A percentile compares a stretch with the other conserved stretches of the same genome.
Conservation (phyloP, 2,888 invertebrate species). For the Thelaira solivaga region DNA sequence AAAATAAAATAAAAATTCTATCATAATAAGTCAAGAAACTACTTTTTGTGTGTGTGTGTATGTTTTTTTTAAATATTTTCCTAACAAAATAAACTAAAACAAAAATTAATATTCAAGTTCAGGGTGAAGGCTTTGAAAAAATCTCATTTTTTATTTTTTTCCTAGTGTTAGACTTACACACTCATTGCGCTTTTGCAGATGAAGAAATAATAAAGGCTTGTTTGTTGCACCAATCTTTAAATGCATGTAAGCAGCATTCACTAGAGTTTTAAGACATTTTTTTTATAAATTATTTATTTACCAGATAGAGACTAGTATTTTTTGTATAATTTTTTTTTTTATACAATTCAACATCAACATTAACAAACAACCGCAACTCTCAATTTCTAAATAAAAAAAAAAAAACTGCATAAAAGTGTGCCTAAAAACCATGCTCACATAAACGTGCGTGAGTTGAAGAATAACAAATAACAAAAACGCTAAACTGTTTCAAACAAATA, state of each 20-base stretch:
- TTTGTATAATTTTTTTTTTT: no score
- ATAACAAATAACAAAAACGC: not conserved
- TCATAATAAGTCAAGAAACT: not conserved
- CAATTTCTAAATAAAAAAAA: no score
- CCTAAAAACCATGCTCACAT: constrained; percentile 1
- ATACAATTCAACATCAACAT: not conserved
- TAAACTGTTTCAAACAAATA: constrained; percentile 29
- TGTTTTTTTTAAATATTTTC: not conserved
- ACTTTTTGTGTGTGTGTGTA: no score
- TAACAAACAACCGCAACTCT: not conserved
- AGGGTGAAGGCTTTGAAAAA: constrained; percentile 57
- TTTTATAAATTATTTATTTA: constrained; percentile 43
- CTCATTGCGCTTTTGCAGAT: constrained; percentile 1
- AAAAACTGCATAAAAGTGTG: constrained; percentile 29
- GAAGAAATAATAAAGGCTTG: constrained; percentile 11
- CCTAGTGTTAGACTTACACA: not conserved
- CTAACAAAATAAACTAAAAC: constrained; percentile 12
- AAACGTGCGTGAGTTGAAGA: constrained; percentile 36
- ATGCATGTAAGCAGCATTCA: constrained; percentile 10
- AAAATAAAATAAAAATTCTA: constrained; percentile 1
- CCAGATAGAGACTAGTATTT: no score
- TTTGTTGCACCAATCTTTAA: not conserved
- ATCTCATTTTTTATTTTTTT: no score
- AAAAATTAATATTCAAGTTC: constrained; percentile 58
- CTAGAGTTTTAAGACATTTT: not conserved